These are phyloP conservation scores for Pecten maximus DNA, from an alignment of 2,888 invertebrate species.

Conservation along the genomic window DNA sequence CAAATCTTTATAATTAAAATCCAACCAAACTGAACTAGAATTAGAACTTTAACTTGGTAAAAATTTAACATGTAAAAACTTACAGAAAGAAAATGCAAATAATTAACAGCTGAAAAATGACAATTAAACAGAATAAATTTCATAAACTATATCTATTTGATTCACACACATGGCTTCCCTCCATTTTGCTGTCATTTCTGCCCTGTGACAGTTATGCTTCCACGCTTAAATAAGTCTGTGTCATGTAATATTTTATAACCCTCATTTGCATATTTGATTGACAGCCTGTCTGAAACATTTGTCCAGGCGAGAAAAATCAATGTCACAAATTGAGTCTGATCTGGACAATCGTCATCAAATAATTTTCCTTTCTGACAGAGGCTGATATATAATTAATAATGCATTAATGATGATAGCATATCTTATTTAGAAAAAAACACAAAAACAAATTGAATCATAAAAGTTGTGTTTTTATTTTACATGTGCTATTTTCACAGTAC, in stretches of 20 bases:
- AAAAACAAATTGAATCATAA: conserved; percentile 20
- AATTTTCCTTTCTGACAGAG: background rate
- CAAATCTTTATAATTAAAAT: too few relatives aligned
- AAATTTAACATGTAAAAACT: background rate
- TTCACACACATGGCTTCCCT: background rate
- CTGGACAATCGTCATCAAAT: conserved; percentile 6
- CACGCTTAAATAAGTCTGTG: background rate
- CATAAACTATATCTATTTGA: background rate
- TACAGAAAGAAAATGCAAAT: background rate
- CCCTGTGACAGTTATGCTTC: background rate
- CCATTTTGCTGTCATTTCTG: background rate
- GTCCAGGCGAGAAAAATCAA: conserved; percentile 7
- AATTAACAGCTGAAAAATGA: background rate
- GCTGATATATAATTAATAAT: background rate
- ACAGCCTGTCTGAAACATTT: background rate
- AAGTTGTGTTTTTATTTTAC: conserved; percentile 1
- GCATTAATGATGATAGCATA: background rate
- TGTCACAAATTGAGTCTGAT: conserved; percentile 17
- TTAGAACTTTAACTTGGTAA: too few relatives aligned
- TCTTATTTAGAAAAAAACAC: background rate
- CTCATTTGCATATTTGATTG: conserved; percentile 27
- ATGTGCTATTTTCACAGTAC: background rate
- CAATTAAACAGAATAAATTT: background rate
- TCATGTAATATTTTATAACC: background rate
- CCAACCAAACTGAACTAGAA: too few relatives aligned